Percentiles rank a stretch among this genome's conserved stretches.
Conservation (phyloP, 2,888 invertebrate genomes). For the Unio delphinus region DNA sequence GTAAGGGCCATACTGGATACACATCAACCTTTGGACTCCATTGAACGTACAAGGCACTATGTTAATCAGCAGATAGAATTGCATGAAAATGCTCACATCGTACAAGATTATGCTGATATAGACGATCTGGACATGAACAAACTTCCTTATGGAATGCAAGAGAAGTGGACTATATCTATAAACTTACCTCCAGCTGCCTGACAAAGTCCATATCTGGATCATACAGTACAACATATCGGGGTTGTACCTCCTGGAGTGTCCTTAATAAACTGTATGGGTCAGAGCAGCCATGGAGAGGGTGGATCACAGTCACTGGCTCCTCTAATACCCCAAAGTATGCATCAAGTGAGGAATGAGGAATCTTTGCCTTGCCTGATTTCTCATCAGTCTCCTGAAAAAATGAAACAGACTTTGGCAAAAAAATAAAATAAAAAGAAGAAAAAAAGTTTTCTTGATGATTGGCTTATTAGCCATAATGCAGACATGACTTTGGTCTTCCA, state of each 20-base stretch:
- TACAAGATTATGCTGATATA: too few relatives aligned
- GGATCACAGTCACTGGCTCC: slow-evolving; percentile 66
- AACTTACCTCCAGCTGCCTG: slow-evolving; percentile 86
- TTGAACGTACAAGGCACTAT: too few relatives aligned
- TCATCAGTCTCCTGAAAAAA: too few relatives aligned
- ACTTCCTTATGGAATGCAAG: too few relatives aligned
- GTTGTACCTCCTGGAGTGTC: slow-evolving; percentile 79
- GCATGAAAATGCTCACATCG: too few relatives aligned
- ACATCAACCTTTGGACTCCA: too few relatives aligned
- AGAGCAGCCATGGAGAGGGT: slow-evolving; percentile 67
- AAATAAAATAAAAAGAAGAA: too few relatives aligned
- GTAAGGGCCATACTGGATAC: too few relatives aligned
- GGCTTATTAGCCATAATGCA: background rate
- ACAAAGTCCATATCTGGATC: slow-evolving; percentile 90
- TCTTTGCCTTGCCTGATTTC: background rate
- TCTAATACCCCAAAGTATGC: slow-evolving; percentile 59
- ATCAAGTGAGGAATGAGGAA: slow-evolving; percentile 49
- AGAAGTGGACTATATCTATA: background rate
- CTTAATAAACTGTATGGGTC: slow-evolving; percentile 80
- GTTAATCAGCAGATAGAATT: too few relatives aligned
- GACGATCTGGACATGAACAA: too few relatives aligned
- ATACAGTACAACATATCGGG: slow-evolving; percentile 90
- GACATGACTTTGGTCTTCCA: too few relatives aligned
- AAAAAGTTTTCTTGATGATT: background rate
- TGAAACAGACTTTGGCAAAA: too few relatives aligned